These are phyloP conservation scores for Lasioglossum calceatum DNA, from an alignment of 2,888 invertebrate species.

Conservation along the genomic window DNA sequence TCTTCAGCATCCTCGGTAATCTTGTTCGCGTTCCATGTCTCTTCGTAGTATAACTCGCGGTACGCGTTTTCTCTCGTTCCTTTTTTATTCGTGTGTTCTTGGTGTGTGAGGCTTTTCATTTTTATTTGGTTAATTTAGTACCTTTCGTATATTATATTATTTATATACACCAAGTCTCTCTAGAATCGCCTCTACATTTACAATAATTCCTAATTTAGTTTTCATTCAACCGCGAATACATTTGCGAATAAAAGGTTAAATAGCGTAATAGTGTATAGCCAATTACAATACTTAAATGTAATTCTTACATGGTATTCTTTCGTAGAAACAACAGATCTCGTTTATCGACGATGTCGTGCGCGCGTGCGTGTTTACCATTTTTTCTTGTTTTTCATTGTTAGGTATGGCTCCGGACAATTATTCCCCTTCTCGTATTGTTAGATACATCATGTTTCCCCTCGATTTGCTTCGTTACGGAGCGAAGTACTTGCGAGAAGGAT, in stretches of 20 bases:
- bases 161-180: constrained; percentile 80
- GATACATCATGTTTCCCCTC: neutral
- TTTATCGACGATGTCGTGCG: constrained; percentile 66
- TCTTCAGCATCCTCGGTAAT: neutral
- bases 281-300: constrained; percentile 77
- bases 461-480: constrained; percentile 50
- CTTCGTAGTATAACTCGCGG: neutral
- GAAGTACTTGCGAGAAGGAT: constrained; percentile 57
- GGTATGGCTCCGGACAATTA: constrained; percentile 45
- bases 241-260: constrained; percentile 72
- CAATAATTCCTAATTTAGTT: constrained; percentile 68
- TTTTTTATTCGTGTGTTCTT: constrained; percentile 50
- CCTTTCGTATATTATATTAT: constrained; percentile 80
- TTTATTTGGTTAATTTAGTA: constrained; percentile 78
- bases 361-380: constrained; percentile 36
- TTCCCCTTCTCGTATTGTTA: neutral
- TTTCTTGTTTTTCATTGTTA: constrained; percentile 23
- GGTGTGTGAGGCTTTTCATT: constrained; percentile 62
- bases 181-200: constrained; percentile 71
- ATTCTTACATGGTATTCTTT: constrained; percentile 67
- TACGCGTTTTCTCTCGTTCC: neutral
- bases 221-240: constrained; percentile 69
- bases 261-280: constrained; percentile 73
- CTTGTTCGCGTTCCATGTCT: neutral
- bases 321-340: constrained; percentile 81